These are phyloP conservation scores for Eurystomus glaucurus DNA, from an alignment of 2,797 vertebrate genomes.

Conservation along the genomic window DNA sequence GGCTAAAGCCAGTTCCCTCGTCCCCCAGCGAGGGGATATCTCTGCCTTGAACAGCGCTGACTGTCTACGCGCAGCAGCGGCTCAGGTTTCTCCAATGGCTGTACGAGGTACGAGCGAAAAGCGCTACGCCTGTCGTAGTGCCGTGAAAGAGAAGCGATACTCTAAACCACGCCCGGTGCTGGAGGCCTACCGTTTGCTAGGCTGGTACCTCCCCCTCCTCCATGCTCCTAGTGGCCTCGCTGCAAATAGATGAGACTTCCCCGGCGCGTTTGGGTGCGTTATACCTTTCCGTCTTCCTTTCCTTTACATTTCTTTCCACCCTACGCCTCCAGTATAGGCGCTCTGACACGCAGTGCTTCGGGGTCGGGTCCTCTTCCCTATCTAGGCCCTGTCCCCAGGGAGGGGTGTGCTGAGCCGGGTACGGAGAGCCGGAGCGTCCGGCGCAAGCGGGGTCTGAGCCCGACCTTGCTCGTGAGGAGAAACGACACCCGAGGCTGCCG, in stretches of 20 bases:
- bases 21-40: not conserved
- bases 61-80: accelerated
- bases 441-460: not conserved
- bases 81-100: accelerated
- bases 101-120: accelerated
- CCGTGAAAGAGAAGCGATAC: not conserved
- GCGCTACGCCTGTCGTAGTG: accelerated
- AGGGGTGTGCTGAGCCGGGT: too few species aligned
- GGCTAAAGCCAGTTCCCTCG: not conserved
- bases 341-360: accelerated
- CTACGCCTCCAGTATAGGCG: accelerated
- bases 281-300: not conserved
- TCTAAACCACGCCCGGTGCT: not conserved
- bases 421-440: accelerated
- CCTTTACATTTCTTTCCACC: accelerated
- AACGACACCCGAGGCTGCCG: not conserved
- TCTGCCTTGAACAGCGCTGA: not conserved
- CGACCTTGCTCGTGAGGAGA: not conserved
- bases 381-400: too few species aligned
- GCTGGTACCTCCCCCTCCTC: not conserved
- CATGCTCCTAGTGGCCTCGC: accelerated
- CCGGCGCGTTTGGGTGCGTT: slow-evolving; percentile 27
- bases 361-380: too few species aligned
- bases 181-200: accelerated
- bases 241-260: not conserved